phyloP scores from a whole-genome alignment of 2,113 vertebrate genomes.

The Leptobrachium ailaonicum region DNA sequence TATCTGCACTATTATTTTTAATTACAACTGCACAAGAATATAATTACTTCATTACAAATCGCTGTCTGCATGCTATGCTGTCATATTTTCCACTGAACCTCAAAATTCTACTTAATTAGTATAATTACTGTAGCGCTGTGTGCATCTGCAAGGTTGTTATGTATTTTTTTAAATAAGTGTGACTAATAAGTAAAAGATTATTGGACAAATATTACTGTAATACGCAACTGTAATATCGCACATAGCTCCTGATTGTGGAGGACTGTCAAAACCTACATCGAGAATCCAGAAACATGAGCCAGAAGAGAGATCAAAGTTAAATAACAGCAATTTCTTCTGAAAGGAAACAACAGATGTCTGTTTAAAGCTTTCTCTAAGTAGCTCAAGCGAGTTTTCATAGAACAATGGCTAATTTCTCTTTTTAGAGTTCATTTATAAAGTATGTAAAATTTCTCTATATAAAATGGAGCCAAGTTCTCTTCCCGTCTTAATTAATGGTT shows the following conservation, averaged over 20 bases:
- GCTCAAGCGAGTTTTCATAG: too few relatives aligned
- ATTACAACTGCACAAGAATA: slow-evolving; percentile 27
- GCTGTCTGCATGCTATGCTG: slow-evolving; percentile 10
- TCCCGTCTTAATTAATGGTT: too few relatives aligned
- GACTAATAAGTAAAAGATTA: slow-evolving; percentile 2
- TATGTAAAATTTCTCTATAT: too few relatives aligned
- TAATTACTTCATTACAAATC: slow-evolving; percentile 26
- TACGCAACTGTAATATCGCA: background rate
- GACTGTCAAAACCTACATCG: background rate
- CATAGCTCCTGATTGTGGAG: background rate
- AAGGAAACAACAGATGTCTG: too few relatives aligned
- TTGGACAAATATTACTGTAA: background rate
- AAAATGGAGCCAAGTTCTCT: too few relatives aligned
- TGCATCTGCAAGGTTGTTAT: slow-evolving; percentile 17
- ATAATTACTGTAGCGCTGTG: slow-evolving; percentile 8
- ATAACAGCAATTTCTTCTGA: too few relatives aligned
- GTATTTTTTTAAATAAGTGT: background rate
- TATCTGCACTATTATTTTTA: slow-evolving; percentile 27
- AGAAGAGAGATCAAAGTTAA: too few relatives aligned
- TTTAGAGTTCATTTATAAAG: too few relatives aligned
- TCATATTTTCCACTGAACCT: slow-evolving; percentile 24
- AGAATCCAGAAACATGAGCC: too few relatives aligned
- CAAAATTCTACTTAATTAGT: slow-evolving; percentile 2
- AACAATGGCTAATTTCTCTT: too few relatives aligned
- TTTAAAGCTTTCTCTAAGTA: too few relatives aligned